phyloP scores from a whole-genome alignment of 2,797 vertebrate species.

The Lutjanus campechanus region DNA sequence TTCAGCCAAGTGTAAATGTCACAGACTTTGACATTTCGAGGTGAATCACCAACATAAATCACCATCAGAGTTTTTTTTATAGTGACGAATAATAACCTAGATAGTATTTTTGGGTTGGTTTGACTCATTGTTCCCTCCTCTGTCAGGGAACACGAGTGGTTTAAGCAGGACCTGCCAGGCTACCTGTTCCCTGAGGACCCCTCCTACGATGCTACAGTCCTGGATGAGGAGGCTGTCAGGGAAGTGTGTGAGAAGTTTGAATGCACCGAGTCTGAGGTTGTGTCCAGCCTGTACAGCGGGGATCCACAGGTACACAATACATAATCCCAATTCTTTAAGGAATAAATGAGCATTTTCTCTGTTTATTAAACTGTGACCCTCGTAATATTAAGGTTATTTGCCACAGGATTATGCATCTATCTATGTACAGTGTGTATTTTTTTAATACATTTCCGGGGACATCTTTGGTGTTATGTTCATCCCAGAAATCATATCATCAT shows the following conservation, averaged over 20 bases:
- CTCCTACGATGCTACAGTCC: conserved; percentile 92
- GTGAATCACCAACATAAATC: too few relatives aligned
- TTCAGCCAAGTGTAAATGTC: conserved; percentile 11
- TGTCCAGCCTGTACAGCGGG: conserved; percentile 95
- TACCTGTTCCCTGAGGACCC: conserved; percentile 99
- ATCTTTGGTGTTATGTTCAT: neutral
- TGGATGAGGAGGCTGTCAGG: conserved; percentile 95
- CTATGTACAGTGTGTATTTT: neutral
- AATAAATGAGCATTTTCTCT: neutral
- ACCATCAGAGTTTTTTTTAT: neutral
- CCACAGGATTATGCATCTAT: neutral
- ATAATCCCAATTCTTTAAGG: neutral
- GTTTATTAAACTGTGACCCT: neutral
- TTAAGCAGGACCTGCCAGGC: conserved; percentile 95
- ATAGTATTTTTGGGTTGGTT: neutral
- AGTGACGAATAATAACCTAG: neutral
- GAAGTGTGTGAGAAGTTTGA: conserved; percentile 99
- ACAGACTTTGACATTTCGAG: neutral
- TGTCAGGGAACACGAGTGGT: conserved; percentile 95
- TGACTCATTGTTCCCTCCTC: neutral
- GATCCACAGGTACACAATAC: conserved; percentile 88
- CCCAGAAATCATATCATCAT: too few relatives aligned
- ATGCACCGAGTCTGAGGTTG: conserved; percentile 93
- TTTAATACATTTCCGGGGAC: neutral
- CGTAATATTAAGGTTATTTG: neutral